Percentiles rank a stretch among this genome's conserved stretches.
Evolutionary conservation across 2,113 vertebrate species (phyloP).

Genomic region (Spea multiplicata): DNA sequence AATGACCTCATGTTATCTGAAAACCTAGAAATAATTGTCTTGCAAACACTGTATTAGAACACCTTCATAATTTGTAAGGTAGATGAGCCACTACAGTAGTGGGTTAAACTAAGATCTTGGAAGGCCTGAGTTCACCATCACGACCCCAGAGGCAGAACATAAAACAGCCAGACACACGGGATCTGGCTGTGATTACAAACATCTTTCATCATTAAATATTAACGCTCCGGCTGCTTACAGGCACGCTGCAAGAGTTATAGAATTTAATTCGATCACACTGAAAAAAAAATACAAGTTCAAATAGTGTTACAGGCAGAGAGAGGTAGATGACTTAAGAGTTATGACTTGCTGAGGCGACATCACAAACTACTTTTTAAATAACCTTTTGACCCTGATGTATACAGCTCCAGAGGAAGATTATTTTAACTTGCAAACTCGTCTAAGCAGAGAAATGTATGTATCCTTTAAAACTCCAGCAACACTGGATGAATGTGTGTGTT

Average conservation of each 20-base stretch:
- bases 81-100: background rate
- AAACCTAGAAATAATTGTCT: no score
- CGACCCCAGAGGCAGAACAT: constrained; percentile 67
- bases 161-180: constrained; percentile 67
- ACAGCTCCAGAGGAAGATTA: constrained; percentile 6
- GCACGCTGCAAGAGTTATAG: constrained; percentile 68
- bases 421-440: constrained; percentile 22
- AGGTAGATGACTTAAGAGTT: constrained; percentile 34
- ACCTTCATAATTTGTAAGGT: background rate
- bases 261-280: constrained; percentile 62
- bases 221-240: constrained; percentile 65
- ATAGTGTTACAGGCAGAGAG: constrained; percentile 37
- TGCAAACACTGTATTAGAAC: background rate
- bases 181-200: constrained; percentile 66
- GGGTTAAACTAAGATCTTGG: constrained; percentile 43
- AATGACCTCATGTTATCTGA: no score
- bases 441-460: background rate
- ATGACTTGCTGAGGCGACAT: constrained; percentile 31
- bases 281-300: constrained; percentile 46
- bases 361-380: constrained; percentile 44
- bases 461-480: constrained; percentile 5
- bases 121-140: constrained; percentile 64
- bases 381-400: constrained; percentile 32
- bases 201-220: constrained; percentile 73
- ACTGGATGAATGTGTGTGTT: background rate